Evolutionary conservation across 2,888 invertebrate genomes (phyloP).

Genomic region (Blastobasis lacticolella): DNA sequence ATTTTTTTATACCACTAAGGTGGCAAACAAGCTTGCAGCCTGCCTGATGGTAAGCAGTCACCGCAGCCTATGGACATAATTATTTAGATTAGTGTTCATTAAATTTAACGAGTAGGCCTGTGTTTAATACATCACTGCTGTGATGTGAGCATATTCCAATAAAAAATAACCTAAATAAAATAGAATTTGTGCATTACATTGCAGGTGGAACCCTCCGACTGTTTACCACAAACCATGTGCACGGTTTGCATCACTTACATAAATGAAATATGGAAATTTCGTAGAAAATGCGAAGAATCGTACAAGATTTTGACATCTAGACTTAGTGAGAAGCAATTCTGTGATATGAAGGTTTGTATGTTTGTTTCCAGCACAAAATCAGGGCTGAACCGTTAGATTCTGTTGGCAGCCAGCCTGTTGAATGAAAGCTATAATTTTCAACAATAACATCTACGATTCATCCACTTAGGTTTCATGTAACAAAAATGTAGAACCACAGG

Average conservation of each 20-base stretch:
- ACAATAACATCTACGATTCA: no score
- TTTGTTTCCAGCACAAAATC: conserved; percentile 10
- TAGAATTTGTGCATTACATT: conserved; percentile 4
- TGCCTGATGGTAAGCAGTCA: no score
- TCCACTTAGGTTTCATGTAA: not conserved
- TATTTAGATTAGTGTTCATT: not conserved
- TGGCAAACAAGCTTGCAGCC: no score
- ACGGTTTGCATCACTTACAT: conserved; percentile 23
- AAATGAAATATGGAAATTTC: conserved; percentile 26
- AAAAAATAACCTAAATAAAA: not conserved
- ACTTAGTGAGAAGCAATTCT: conserved; percentile 11
- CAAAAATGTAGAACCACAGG: no score
- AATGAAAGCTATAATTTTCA: no score
- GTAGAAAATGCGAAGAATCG: conserved; percentile 25
- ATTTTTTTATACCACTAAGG: no score
- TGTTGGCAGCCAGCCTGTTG: not conserved
- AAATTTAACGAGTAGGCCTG: not conserved
- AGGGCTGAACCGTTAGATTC: not conserved
- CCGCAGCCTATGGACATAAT: no score
- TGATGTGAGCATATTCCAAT: not conserved
- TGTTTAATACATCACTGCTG: not conserved
- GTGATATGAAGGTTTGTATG: conserved; percentile 27
- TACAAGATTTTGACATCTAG: conserved; percentile 20
- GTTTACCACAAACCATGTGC: conserved; percentile 30
- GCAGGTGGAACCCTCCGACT: conserved; percentile 31